Conservation (phyloP, 2,113 vertebrate genomes). For the Catagonus wagneri region DNA sequence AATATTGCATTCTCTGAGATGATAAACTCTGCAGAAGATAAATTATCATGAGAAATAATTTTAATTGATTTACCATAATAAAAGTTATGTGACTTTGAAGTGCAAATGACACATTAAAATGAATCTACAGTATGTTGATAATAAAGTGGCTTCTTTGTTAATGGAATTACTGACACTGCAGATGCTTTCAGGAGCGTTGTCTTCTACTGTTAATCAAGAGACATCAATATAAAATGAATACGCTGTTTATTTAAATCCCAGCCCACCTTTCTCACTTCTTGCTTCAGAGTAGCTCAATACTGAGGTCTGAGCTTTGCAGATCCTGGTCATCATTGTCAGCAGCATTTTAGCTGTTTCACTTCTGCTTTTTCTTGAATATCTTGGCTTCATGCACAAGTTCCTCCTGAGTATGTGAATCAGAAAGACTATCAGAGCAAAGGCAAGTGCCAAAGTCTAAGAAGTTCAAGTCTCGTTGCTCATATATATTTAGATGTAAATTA, state of each 20-base stretch:
- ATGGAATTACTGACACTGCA: slow-evolving; percentile 90
- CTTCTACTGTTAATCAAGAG: slow-evolving; percentile 87
- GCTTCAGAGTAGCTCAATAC: not conserved
- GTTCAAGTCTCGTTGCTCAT: not conserved
- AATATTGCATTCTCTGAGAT: slow-evolving; percentile 91
- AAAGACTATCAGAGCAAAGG: not conserved
- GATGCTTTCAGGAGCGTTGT: slow-evolving; percentile 85
- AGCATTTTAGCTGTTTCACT: not conserved
- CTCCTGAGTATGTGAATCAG: not conserved
- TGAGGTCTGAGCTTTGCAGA: not conserved
- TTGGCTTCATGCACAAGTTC: not conserved
- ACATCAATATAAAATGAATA: slow-evolving; percentile 84
- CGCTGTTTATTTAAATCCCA: slow-evolving; percentile 82
- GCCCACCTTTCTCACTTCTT: slow-evolving; percentile 56
- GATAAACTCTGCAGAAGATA: slow-evolving; percentile 91
- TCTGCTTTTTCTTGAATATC: not conserved
- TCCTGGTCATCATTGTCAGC: not conserved
- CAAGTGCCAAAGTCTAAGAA: not conserved
- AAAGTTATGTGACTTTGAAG: slow-evolving; percentile 92
- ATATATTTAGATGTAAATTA: not conserved
- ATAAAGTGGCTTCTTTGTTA: slow-evolving; percentile 90
- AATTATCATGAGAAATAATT: slow-evolving; percentile 93
- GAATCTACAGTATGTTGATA: slow-evolving; percentile 91
- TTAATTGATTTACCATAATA: slow-evolving; percentile 94
- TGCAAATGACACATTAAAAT: slow-evolving; percentile 93